A percentile compares a stretch with the other conserved stretches of the same genome.
Conservation (phyloP, 1,140 invertebrate genomes). For the Eueides isabella region DNA sequence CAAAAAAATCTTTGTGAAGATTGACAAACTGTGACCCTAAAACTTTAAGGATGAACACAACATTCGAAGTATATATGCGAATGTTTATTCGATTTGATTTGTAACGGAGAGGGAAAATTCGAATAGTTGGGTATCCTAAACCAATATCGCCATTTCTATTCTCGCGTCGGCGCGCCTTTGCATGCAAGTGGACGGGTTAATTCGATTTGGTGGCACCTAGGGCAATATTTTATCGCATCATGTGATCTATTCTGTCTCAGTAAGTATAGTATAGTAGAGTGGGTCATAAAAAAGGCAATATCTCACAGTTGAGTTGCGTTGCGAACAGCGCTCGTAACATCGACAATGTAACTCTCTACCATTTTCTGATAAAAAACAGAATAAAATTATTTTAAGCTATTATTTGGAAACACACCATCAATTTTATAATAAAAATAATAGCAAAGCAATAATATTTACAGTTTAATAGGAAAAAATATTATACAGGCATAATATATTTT, state of each 20-base stretch:
- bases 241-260: conserved; percentile 81
- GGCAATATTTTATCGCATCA: conserved; percentile 80
- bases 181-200: conserved; percentile 81
- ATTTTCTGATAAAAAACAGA: conserved; percentile 3
- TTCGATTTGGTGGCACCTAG: conserved; percentile 74
- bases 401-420: background rate
- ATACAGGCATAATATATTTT: background rate
- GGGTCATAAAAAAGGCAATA: conserved; percentile 81
- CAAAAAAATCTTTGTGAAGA: conserved; percentile 12
- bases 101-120: conserved; percentile 64
- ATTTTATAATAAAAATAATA: background rate
- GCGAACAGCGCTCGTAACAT: conserved; percentile 75
- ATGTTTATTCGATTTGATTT: conserved; percentile 55
- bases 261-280: conserved; percentile 78
- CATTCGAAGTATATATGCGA: conserved; percentile 38
- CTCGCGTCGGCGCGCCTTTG: conserved; percentile 68
- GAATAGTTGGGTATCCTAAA: conserved; percentile 57
- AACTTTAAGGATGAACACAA: conserved; percentile 26
- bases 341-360: conserved; percentile 67
- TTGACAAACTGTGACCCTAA: conserved; percentile 14
- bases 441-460: background rate
- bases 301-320: conserved; percentile 77
- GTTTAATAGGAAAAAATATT: background rate
- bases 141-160: conserved; percentile 75
- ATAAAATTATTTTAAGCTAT: background rate